Base-by-base conservation (phyloP, 2,113 vertebrate genomes). In the Zapus hudsonius region DNA sequence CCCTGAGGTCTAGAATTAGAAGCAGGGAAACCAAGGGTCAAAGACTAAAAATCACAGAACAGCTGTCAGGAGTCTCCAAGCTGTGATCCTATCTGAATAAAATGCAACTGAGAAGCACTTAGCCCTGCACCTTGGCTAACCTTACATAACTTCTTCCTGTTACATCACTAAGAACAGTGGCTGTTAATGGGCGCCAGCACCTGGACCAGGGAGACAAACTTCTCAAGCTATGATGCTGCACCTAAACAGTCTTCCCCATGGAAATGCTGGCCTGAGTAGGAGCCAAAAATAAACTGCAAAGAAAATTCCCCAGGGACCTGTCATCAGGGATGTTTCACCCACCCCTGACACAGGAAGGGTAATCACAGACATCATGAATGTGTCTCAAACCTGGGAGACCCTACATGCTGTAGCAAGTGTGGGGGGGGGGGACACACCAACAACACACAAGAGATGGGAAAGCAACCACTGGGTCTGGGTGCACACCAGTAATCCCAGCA, bases 201-300 rank as follows among this genome's bases (percentile, higher is more conserved):
- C 82, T 80, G 69, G 73, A 73, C 90, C 31, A 76, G 72, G 1
- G 63, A 92, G 70, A 87, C 81, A 66, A 47, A 74, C 87, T 61
- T 86, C 87, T 72, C 38, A 12, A 2, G 87, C 84, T 44, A 1
- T 31, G 87, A 95, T 44, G 94, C 94, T 82, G n/a, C 78, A 93
- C 29, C 91, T 85, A 73, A 91, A 86, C 5, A 93, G 95, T 63
- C 74, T 87, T 95, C 95, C 92, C 85, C 59, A 23, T 10, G 87
- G 95, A 93, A 84, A 95, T 23, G 70, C 59, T 84, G 93, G 93
- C 74, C 93, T 87, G 84, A 91, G 83, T 10, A 64, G 73, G 73
- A 94, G 82, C 91, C 95, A 94, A 93, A 96, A 97, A 96, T 97
- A 97, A 91, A 93, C 76, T 31, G 4, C 44, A 85, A 90, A 92